Evolutionary conservation across 1,140 invertebrate species (phyloP).

Genomic region (Ptiloglossa arizonensis): DNA sequence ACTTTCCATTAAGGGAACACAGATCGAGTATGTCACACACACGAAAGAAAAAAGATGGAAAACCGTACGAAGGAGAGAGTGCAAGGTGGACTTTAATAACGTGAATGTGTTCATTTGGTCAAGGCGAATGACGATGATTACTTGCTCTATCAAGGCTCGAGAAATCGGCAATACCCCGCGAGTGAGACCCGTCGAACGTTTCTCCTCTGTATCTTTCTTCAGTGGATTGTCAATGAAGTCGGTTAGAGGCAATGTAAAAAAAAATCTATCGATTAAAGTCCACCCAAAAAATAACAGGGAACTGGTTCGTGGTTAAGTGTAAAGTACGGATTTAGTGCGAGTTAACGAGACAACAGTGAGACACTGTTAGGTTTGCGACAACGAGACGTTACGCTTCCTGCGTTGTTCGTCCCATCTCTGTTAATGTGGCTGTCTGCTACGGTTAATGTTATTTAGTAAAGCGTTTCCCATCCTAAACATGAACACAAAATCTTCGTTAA

Average conservation of each 20-base stretch:
- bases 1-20: slow-evolving; percentile 29
- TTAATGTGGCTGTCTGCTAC: neutral
- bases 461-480: neutral
- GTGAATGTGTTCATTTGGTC: slow-evolving; percentile 63
- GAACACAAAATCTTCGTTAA: neutral
- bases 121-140: slow-evolving; percentile 5
- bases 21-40: slow-evolving; percentile 42
- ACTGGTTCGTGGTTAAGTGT: slow-evolving; percentile 26
- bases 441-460: slow-evolving; percentile 35
- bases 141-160: neutral
- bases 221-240: slow-evolving; percentile 44
- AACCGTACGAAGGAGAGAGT: slow-evolving; percentile 42
- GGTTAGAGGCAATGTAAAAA: slow-evolving; percentile 53
- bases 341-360: neutral
- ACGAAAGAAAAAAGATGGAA: slow-evolving; percentile 31
- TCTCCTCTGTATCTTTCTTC: slow-evolving; percentile 29
- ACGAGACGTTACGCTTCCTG: neutral
- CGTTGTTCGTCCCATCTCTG: neutral
- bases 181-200: slow-evolving; percentile 1
- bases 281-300: slow-evolving; percentile 72
- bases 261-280: slow-evolving; percentile 78
- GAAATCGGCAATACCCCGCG: neutral
- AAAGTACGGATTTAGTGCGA: slow-evolving; percentile 23
- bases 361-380: neutral
- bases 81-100: slow-evolving; percentile 79